Percentiles rank a stretch among this genome's conserved stretches.
These are phyloP conservation scores for Conistra vaccinii DNA, from an alignment of 2,888 invertebrate genomes.

Conservation along the genomic window DNA sequence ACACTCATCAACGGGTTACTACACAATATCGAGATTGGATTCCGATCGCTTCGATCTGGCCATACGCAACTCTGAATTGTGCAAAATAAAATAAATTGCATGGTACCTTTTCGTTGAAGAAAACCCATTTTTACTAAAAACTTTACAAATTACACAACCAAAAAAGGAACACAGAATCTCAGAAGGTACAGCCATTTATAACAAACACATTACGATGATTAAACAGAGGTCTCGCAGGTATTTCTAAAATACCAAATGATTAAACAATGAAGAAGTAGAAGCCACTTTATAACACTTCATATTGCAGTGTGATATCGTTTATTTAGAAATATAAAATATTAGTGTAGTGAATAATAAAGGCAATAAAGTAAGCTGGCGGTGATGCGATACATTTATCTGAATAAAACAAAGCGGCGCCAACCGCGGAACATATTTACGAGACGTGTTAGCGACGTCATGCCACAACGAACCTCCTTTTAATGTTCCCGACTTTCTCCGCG, in stretches of 20 bases:
- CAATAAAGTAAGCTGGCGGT: slow-evolving; percentile 66
- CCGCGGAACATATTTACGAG: slow-evolving; percentile 70
- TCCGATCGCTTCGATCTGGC: slow-evolving; percentile 59
- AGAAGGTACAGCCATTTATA: not conserved
- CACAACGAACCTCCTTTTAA: slow-evolving; percentile 67
- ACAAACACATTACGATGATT: slow-evolving; percentile 4
- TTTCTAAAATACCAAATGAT: slow-evolving; percentile 19
- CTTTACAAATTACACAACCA: not conserved
- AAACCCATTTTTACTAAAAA: not conserved
- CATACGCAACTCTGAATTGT: slow-evolving; percentile 20
- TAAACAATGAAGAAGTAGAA: slow-evolving; percentile 18
- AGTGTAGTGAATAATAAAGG: slow-evolving; percentile 69
- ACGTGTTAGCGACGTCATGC: slow-evolving; percentile 63
- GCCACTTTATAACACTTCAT: slow-evolving; percentile 15
- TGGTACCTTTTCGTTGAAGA: slow-evolving; percentile 1
- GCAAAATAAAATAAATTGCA: too few relatives aligned
- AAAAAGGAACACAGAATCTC: slow-evolving; percentile 1
- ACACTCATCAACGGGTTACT: slow-evolving; percentile 76
- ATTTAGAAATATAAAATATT: slow-evolving; percentile 68
- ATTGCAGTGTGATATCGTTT: slow-evolving; percentile 53
- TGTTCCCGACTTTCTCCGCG: slow-evolving; percentile 69
- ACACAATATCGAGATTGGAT: slow-evolving; percentile 74
- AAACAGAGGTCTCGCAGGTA: slow-evolving; percentile 12
- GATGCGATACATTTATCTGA: slow-evolving; percentile 73
- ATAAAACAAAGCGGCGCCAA: slow-evolving; percentile 69